Conservation (phyloP, 2,888 invertebrate species). For the Oeneis ivallda region DNA sequence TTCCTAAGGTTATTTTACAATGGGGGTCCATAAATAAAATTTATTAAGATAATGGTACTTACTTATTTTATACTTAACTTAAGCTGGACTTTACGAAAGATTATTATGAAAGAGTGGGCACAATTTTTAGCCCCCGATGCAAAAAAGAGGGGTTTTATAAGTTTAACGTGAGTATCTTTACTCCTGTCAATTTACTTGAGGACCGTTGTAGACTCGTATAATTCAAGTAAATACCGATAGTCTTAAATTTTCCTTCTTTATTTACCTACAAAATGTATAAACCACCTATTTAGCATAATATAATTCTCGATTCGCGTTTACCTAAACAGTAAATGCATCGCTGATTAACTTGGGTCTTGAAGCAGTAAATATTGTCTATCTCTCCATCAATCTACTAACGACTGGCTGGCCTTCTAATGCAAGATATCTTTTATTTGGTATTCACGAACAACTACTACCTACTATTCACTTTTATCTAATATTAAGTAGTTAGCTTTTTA, state of each 20-base stretch:
- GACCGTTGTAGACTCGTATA: no score
- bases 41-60: neutral
- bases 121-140: no score
- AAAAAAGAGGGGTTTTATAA: no score
- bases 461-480: constrained; percentile 5
- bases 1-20: neutral
- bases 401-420: constrained; percentile 27
- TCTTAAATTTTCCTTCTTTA: neutral
- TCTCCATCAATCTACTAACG: constrained; percentile 30
- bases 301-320: neutral
- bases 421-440: constrained; percentile 22
- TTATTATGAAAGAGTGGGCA: no score
- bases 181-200: no score
- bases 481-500: neutral
- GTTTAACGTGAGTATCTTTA: no score
- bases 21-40: neutral
- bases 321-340: constrained; percentile 18
- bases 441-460: constrained; percentile 17
- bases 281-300: neutral
- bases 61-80: no score
- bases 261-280: neutral
- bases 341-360: constrained; percentile 11
- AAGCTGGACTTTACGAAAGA: no score
- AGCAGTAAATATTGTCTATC: constrained; percentile 33
- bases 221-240: no score